Conservation (phyloP, 2,797 vertebrate genomes). For the Myotis daubentonii region DNA sequence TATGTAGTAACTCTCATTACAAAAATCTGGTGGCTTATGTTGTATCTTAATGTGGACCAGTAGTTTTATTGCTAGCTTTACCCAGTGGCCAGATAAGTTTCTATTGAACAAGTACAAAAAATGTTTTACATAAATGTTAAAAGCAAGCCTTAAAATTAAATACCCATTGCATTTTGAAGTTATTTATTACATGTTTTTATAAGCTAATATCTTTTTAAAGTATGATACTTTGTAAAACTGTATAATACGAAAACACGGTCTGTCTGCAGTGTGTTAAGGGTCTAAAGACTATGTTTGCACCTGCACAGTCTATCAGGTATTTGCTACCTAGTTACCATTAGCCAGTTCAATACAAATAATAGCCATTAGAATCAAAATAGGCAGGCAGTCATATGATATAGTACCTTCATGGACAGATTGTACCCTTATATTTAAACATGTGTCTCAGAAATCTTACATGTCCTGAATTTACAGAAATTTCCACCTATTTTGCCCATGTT, state of each 20-base stretch:
- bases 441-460: neutral
- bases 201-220: too few relatives aligned
- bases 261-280: neutral
- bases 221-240: too few relatives aligned
- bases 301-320: neutral
- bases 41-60: neutral
- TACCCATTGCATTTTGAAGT: too few relatives aligned
- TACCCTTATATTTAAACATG: neutral
- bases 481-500: neutral
- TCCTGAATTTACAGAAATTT: neutral
- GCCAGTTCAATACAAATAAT: neutral
- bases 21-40: neutral
- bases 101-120: too few relatives aligned
- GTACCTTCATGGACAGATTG: neutral
- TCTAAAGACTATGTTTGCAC: neutral
- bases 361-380: neutral
- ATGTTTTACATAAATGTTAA: too few relatives aligned
- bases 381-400: neutral
- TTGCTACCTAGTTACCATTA: neutral
- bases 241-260: too few relatives aligned
- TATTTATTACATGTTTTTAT: too few relatives aligned
- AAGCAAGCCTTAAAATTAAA: too few relatives aligned
- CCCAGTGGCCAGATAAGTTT: too few relatives aligned
- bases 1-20: constrained; percentile 9
- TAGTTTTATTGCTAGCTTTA: too few relatives aligned